Evolutionary conservation across 1,140 invertebrate species (phyloP), one percentile per base, ranked within the genome.

Genomic region (Colletes latitarsis): DNA sequence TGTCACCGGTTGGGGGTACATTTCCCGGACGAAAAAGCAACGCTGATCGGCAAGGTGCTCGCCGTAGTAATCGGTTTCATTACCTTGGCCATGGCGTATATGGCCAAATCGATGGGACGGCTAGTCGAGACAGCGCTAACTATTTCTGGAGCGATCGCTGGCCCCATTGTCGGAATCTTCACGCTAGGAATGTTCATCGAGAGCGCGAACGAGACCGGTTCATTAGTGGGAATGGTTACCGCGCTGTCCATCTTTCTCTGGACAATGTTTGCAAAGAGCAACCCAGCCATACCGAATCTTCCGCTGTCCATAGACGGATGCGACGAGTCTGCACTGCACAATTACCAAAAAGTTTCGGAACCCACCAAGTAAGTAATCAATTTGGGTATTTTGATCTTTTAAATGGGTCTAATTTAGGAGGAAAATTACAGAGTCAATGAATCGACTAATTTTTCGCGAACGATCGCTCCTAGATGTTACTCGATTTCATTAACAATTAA

Each of bases 211-310:
- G 93, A 97, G 89, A 93, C 93, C 94, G 97, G 98, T n/a, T 96
- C 95, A 0, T 92, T 97, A 3, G 87, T 93, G 17, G 97, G 96
- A 0, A 93, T 98, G 1, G 4, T 97, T 1, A 86, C 93, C 14
- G 96, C 96, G 6, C 91, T 99, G 43, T 90, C 93, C 0, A 89
- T 97, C 39, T 96, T 96, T 30, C 93, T 97, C 14, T 98, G 96
- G 96, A 96, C 98, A 70, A 97, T 96, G 60, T 97, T 99, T 89
- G 97, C 97, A 0, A 94, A 95, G 14, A 96, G 97, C 0, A 96
- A 96, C 74, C 96, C 96, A 0, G 88, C 93, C 0, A 81, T 94
- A 6, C 86, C 90, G 0, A 93, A 91, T n/a, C 92, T 97, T 71
- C 94, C 95, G 0, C 90, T 95, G 17, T 94, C 94, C 10, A 94